Evolutionary conservation across 2,888 invertebrate species (phyloP).

Genomic region (Cerceris rybyensis): DNA sequence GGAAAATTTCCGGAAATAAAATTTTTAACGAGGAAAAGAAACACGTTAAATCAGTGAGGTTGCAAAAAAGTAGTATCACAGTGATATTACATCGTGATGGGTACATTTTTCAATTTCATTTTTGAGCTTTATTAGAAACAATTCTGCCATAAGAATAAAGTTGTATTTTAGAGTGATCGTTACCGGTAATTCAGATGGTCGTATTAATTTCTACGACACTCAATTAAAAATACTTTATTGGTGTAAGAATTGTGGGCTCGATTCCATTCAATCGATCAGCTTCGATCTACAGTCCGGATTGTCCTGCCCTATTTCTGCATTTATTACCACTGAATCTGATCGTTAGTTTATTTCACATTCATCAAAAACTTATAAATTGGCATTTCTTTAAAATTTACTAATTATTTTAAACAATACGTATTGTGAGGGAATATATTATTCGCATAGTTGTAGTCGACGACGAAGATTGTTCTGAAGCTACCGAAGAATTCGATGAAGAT

Average conservation of each 20-base stretch:
- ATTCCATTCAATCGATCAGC: constrained; percentile 83
- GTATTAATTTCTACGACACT: constrained; percentile 85
- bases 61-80: constrained; percentile 67
- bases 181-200: constrained; percentile 84
- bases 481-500: neutral
- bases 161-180: constrained; percentile 82
- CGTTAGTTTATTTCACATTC: constrained; percentile 27
- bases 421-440: neutral
- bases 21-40: constrained; percentile 32
- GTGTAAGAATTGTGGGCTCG: constrained; percentile 83
- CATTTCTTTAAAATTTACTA: neutral
- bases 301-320: constrained; percentile 19
- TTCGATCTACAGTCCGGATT: constrained; percentile 80
- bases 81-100: constrained; percentile 59
- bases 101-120: constrained; percentile 48
- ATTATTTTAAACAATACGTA: neutral
- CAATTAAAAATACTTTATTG: constrained; percentile 85
- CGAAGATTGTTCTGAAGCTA: constrained; percentile 22
- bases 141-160: neutral
- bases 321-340: constrained; percentile 24
- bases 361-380: neutral
- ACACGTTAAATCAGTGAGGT: constrained; percentile 62
- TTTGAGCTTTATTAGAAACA: constrained; percentile 8
- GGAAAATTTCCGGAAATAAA: neutral
- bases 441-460: constrained; percentile 25